Conservation (phyloP, 2,888 invertebrate genomes). For the Sthenelais limicola region DNA sequence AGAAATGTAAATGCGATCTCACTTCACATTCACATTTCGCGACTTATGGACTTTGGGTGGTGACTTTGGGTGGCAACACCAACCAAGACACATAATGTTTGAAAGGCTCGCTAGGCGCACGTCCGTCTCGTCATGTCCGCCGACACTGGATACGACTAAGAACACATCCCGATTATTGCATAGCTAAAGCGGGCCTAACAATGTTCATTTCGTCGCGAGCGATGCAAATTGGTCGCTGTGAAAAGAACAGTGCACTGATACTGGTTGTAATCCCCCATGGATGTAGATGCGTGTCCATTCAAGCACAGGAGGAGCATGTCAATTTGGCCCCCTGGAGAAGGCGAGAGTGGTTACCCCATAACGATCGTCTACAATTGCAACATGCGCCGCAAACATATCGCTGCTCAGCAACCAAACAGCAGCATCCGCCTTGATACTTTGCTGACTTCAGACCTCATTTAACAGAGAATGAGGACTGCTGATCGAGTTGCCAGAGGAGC, state of each 20-base stretch:
- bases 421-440: constrained; percentile 25
- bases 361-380: constrained; percentile 36
- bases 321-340: constrained; percentile 32
- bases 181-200: constrained; percentile 37
- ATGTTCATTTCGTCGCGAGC: constrained; percentile 26
- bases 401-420: constrained; percentile 23
- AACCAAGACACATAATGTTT: constrained; percentile 32
- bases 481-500: constrained; percentile 31
- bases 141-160: constrained; percentile 37
- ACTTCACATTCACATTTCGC: constrained; percentile 20
- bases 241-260: constrained; percentile 36
- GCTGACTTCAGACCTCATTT: constrained; percentile 37
- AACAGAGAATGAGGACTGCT: constrained; percentile 4
- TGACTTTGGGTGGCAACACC: constrained; percentile 32
- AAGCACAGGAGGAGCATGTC: constrained; percentile 3
- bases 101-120: constrained; percentile 20
- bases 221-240: constrained; percentile 11
- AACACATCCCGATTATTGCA: constrained; percentile 36
- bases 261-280: constrained; percentile 31
- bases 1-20: constrained; percentile 31
- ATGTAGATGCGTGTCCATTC: constrained; percentile 11
- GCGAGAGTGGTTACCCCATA: constrained; percentile 17
- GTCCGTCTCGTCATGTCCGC: constrained; percentile 28
- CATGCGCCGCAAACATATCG: constrained; percentile 35
- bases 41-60: not conserved